Percentiles rank a stretch among this genome's conserved stretches.
phyloP scores from a whole-genome alignment of 2,113 vertebrate species.

The Suncus etruscus region DNA sequence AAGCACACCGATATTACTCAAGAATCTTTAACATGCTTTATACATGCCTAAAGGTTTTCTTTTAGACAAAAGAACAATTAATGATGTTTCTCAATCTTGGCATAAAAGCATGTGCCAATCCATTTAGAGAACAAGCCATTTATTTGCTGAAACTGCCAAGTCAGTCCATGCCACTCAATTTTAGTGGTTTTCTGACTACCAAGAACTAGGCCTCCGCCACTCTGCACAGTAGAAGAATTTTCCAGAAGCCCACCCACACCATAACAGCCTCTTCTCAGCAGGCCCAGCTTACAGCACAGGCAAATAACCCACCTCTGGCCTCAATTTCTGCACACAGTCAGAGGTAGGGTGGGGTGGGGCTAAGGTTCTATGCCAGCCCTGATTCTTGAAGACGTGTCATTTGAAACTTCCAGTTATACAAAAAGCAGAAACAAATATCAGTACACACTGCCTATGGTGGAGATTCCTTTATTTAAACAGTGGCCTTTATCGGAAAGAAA shows the following conservation, averaged over 20 bases:
- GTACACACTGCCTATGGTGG: background rate
- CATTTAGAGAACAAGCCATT: background rate
- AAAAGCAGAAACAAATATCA: background rate
- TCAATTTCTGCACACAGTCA: no score
- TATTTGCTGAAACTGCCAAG: constrained; percentile 5
- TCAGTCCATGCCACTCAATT: background rate
- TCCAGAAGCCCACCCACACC: constrained; percentile 4
- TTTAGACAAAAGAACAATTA: background rate
- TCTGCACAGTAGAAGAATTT: constrained; percentile 36
- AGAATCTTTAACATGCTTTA: background rate
- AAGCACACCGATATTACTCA: background rate
- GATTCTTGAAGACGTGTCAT: constrained; percentile 9
- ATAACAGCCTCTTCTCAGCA: background rate
- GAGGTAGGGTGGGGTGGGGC: background rate
- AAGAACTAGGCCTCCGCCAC: constrained; percentile 52
- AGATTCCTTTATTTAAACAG: constrained; percentile 7
- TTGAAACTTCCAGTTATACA: constrained; percentile 1
- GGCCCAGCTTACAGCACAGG: background rate
- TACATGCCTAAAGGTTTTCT: background rate
- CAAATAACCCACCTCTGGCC: background rate
- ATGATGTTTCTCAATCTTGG: no score
- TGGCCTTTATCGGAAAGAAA: background rate
- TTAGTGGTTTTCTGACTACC: constrained; percentile 16
- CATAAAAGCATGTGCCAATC: background rate
- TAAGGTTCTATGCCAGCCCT: background rate